Base-by-base conservation (phyloP, 2,113 vertebrate genomes). In the Larimichthys polyactis region DNA sequence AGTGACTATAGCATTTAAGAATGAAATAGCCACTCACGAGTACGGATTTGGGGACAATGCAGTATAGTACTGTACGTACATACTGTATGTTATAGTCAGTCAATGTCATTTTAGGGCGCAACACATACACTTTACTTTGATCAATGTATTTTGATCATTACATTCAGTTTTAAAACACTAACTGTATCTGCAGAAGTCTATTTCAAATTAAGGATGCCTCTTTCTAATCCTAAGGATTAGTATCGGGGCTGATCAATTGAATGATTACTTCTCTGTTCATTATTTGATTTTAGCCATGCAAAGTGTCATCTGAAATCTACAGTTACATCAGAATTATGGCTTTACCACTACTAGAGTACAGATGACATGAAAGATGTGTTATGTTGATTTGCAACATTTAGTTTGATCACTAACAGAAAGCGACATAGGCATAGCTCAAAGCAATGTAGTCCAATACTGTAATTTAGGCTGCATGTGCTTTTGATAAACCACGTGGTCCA, bases 321-420 rank as follows among this genome's bases (percentile, higher is more conserved):
- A 32, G 49, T 73, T 27, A 70, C 17, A 51, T 54, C 16, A 40
- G n/a, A 40, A 29, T 58, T 24, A 58, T 58, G 12, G 27, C 49
- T 29, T 17, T 5, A 59, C 12, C 22, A 54, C 3, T 10, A 11
- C 12, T 51, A 46, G 17, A 59, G 11, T 32, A 43, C 66, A 3
- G 60, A 17, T 59, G 12, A 52, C 40, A 8, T 46, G 8, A 24
- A 16, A 46, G 36, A 27, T 67, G 52, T 20, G 55, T 64, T 55
- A 19, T 60, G 62, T 44, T 9, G 4, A 67, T 73, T 66, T 44
- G 10, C 9, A 3, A 43, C 32, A 49, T 74, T 60, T 51, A 16
- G 11, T 71, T n/a, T 57, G 40, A 57, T 76, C 55, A 63, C 46
- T 20, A 43, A 16, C 12, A 27, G n/a, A 22, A 49, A 78, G 46